Evolutionary conservation across 2,113 vertebrate species (phyloP).

Genomic region (Scatophagus argus): DNA sequence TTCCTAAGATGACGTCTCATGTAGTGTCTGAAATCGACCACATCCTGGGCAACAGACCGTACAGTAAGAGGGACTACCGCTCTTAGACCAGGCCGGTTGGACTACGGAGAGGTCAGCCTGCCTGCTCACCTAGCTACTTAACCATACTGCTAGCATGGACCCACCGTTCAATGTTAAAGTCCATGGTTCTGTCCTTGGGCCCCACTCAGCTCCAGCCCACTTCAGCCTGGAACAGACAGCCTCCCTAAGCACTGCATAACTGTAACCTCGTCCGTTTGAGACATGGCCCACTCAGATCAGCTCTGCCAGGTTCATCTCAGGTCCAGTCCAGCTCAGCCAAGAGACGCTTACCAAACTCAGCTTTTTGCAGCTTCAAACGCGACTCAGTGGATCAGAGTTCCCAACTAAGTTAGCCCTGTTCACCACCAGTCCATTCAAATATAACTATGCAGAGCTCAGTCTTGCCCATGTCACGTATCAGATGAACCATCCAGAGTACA

Average conservation of each 20-base stretch:
- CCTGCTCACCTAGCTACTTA: constrained; percentile 34
- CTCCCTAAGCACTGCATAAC: constrained; percentile 43
- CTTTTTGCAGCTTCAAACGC: constrained; percentile 51
- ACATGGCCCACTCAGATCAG: constrained; percentile 66
- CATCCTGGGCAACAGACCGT: constrained; percentile 95
- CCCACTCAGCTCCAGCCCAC: constrained; percentile 42
- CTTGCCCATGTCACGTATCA: not conserved
- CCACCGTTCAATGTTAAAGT: constrained; percentile 40
- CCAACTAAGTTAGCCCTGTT: not conserved
- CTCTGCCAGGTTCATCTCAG: constrained; percentile 83
- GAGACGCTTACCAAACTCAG: constrained; percentile 25
- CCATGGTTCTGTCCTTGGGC: constrained; percentile 42
- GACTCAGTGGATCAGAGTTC: constrained; percentile 15
- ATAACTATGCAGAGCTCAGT: constrained; percentile 64
- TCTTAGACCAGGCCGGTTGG: constrained; percentile 83
- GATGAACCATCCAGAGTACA: not conserved
- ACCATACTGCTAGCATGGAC: constrained; percentile 72
- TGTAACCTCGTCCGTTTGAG: constrained; percentile 45
- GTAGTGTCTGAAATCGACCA: constrained; percentile 96
- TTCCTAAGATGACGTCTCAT: constrained; percentile 98
- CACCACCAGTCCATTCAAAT: not conserved
- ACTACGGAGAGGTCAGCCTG: constrained; percentile 42
- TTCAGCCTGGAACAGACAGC: constrained; percentile 58
- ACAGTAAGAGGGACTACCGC: constrained; percentile 97
- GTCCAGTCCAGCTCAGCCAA: constrained; percentile 57